Evolutionary conservation across 92 coral and sea anemone species (phyloP).

Genomic region (Bergia sp.): DNA sequence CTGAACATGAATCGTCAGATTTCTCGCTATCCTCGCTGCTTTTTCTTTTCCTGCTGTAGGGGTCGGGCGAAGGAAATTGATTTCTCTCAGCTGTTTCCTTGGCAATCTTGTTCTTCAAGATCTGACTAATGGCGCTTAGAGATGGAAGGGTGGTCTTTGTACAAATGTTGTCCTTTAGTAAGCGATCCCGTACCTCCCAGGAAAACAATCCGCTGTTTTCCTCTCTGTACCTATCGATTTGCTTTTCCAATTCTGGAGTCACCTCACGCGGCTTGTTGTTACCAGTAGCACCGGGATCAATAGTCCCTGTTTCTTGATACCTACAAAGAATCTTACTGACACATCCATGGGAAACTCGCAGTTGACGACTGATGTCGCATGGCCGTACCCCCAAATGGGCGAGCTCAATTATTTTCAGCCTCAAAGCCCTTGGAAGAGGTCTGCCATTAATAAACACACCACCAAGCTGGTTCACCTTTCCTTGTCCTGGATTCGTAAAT

Average conservation of each 20-base stretch:
- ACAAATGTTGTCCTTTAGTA: slow-evolving; percentile 83
- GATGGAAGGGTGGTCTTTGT: slow-evolving; percentile 88
- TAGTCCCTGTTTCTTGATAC: slow-evolving; percentile 96
- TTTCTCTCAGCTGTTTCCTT: slow-evolving; percentile 72
- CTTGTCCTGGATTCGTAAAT: slow-evolving; percentile 72
- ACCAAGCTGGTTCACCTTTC: slow-evolving; percentile 95
- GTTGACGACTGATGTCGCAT: slow-evolving; percentile 95
- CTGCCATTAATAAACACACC: slow-evolving; percentile 98
- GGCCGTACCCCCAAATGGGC: slow-evolving; percentile 99
- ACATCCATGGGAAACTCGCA: slow-evolving; percentile 98
- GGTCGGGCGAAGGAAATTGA: slow-evolving; percentile 62
- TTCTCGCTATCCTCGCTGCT: slow-evolving; percentile 46
- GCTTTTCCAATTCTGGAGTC: slow-evolving; percentile 87
- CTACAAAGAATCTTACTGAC: slow-evolving; percentile 96
- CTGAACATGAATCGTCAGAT: slow-evolving; percentile 15
- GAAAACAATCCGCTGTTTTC: slow-evolving; percentile 89
- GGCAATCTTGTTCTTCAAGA: slow-evolving; percentile 81
- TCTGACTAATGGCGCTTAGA: slow-evolving; percentile 89
- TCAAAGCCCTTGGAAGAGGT: slow-evolving; percentile 87
- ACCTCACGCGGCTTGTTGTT: slow-evolving; percentile 84
- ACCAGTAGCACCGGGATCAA: slow-evolving; percentile 90
- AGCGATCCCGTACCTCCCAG: slow-evolving; percentile 93
- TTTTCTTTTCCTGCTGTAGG: slow-evolving; percentile 52
- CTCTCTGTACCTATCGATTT: slow-evolving; percentile 86
- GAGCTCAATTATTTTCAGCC: slow-evolving; percentile 87